A percentile compares a stretch with the other conserved stretches of the same genome.
These are phyloP conservation scores for Porites evermanni DNA, from an alignment of 92 coral and sea anemone genomes.

Conservation along the genomic window DNA sequence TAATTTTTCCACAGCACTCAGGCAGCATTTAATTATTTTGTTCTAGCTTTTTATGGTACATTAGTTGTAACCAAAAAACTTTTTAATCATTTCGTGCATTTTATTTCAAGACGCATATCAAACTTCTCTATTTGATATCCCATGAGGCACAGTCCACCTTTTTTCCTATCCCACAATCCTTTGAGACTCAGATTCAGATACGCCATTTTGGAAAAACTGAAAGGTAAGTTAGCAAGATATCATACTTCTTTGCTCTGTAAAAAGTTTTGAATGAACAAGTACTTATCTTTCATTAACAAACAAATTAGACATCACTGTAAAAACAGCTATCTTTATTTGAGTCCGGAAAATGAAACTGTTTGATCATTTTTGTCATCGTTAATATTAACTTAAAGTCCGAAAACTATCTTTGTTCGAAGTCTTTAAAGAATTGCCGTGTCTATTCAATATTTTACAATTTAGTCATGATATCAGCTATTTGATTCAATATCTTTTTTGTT, in stretches of 20 bases:
- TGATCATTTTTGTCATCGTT: background rate
- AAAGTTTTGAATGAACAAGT: background rate
- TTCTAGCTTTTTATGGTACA: background rate
- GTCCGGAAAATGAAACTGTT: slow-evolving; percentile 2
- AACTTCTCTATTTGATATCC: background rate
- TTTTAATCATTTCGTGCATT: slow-evolving; percentile 1
- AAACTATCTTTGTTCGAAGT: background rate
- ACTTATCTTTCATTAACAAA: slow-evolving; percentile 2
- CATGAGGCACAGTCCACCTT: slow-evolving; percentile 4
- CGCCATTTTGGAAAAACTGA: slow-evolving; percentile 18
- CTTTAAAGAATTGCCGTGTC: slow-evolving; percentile 11
- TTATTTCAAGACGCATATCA: slow-evolving; percentile 16
- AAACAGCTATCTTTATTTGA: background rate
- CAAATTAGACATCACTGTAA: slow-evolving; percentile 12
- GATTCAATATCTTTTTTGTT: slow-evolving; percentile 7
- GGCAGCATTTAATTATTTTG: slow-evolving; percentile 13
- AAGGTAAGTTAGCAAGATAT: slow-evolving; percentile 9
- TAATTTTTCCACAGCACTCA: background rate
- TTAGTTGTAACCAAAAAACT: background rate
- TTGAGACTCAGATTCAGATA: slow-evolving; percentile 17
- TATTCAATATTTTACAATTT: slow-evolving; percentile 4
- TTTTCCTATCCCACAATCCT: slow-evolving; percentile 15
- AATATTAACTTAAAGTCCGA: slow-evolving; percentile 2
- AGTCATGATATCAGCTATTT: slow-evolving; percentile 13
- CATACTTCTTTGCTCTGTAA: slow-evolving; percentile 7